These are phyloP conservation scores for Pandion haliaetus DNA, from an alignment of 2,113 vertebrate genomes.

Conservation along the genomic window DNA sequence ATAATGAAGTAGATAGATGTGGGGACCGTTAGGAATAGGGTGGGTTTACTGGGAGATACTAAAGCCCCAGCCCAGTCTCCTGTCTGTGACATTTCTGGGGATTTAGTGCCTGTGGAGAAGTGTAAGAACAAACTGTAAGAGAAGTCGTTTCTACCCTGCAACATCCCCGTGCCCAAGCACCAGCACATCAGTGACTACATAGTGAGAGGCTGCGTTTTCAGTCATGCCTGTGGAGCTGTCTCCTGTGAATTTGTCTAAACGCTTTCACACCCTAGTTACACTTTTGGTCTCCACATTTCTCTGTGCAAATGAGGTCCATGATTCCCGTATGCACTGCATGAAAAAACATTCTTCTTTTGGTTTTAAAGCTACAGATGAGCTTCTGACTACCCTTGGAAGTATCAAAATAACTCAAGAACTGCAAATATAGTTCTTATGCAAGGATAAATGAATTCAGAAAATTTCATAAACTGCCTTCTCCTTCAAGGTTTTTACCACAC, in stretches of 20 bases:
- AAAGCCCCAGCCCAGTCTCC: neutral
- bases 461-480: neutral
- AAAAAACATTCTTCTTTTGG: neutral
- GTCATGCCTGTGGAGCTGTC: rapidly evolving
- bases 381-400: neutral
- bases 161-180: rapidly evolving
- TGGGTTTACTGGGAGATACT: neutral
- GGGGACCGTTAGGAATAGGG: neutral
- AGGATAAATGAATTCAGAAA: neutral
- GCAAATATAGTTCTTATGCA: neutral
- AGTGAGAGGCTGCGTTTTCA: neutral
- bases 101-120: neutral
- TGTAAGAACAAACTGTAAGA: rapidly evolving
- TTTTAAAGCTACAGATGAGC: neutral
- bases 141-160: neutral
- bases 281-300: neutral
- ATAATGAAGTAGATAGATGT: rapidly evolving
- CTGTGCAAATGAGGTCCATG: neutral
- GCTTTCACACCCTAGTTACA: neutral
- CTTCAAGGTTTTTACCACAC: neutral
- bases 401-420: neutral
- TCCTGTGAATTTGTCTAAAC: neutral
- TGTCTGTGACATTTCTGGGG: too few relatives aligned
- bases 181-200: neutral
- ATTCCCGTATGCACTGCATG: neutral